Base-by-base conservation (phyloP, 2,888 invertebrate species). In the Lasiommata megera region DNA sequence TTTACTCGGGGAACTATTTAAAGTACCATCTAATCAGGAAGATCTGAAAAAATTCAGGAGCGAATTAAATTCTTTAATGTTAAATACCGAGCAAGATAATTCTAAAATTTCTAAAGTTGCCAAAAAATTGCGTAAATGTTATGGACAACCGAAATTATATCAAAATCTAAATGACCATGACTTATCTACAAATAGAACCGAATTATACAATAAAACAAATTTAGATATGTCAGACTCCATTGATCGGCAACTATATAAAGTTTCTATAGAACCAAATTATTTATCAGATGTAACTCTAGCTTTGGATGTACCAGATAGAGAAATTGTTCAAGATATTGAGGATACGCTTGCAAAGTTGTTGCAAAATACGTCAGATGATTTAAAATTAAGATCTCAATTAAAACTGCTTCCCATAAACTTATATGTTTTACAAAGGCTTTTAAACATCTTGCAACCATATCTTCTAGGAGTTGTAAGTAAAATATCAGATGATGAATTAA, bases 391-490 rank as follows among this genome's bases (percentile, higher is more conserved):
- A 23, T 41, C 67, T 23, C 67, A 76, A 37, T 48, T 87, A 69
- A 69, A 92, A 71, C 70, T 94, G 2, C 77, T 94, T 62, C 94
- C 94, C 59, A 71, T 93, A 40, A 92, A 93, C 64, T 86, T 92
- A 11, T 92, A 92, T 58, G 72, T 92, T 6, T 75, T 92, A 40
- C 78, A 87, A 58, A 78, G 88, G 65, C 70, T 91, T 17, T 65
- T 88, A 6, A 71, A 68, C 55, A 59, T 84, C 18, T 51, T 87
- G 28, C 76, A 81, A 61, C 64, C 66, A 1, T 62, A 67, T 55
- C 28, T 72, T 3, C 50, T 68, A 1, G 52, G 63, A 16, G 14
- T 67, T 18, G 37, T 69, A 3, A 62, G 54, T 9, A 66, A 56
- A 52, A 48, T 68, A 12, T 18, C 52, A 23, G 29, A 60, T 9